Base-by-base conservation (phyloP, 2,888 invertebrate genomes). In the Ormyrus rosae region DNA sequence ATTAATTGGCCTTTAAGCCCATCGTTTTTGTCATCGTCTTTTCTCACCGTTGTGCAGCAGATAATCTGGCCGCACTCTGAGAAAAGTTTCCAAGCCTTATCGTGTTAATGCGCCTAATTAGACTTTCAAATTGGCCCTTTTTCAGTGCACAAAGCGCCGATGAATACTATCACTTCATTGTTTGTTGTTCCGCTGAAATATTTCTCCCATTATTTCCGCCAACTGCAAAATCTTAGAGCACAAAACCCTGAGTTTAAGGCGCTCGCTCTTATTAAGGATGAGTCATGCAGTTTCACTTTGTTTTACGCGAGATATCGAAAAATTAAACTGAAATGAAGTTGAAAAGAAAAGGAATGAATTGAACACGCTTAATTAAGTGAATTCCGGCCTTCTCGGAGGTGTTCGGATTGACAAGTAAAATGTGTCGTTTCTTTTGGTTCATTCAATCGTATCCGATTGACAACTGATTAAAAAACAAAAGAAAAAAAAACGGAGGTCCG, bases 31-130 rank as follows among this genome's bases (percentile, higher is more conserved):
- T 70, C 69, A 51, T 55, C 19, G 53, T 9, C 19, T 65, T 58
- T 69, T 51, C 60, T 75, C 13, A 5, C 5, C 50, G 55, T 5
- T 11, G 3, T 13, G 56, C 45, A 45, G 19, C n/a, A 55, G 7
- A 48, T 48, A 51, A 68, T 68, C 60, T 19, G 10, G n/a, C 19
- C 53, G 58, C 9, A 11, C 46, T 13, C 63, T 11, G 55, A 5
- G 65, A 64, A 70, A 73, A 74, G 70, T 74, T 65, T 61, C 61
- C 9, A 8, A 5, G 5, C 65, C 60, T 80, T 75, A 75, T 71
- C 65, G 51, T 48, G 19, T 67, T 75, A 75, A 75, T 75, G 64
- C 71, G 34, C 19, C 65, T 71, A 71, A 80, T 80, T 80, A 65
- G n/a, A 75, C 53, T 65, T 80, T 75, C 6, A 63, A 67, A 78